Conservation (phyloP, 2,113 vertebrate genomes). For the Syrrhaptes paradoxus region DNA sequence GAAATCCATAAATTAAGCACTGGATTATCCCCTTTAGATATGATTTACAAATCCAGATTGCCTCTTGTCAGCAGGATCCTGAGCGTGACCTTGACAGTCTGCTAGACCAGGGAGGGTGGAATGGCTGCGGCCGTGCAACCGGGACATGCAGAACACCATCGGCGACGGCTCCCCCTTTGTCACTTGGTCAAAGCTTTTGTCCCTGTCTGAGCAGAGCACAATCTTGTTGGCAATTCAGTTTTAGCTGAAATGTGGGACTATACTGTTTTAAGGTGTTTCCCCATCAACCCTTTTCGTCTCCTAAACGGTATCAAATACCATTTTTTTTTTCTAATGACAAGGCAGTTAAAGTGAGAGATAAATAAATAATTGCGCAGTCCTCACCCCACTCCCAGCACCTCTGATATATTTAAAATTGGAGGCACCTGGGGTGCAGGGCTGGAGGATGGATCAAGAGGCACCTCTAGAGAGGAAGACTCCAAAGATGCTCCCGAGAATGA, state of each 20-base stretch:
- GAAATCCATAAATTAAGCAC: neutral
- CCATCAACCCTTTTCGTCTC: neutral
- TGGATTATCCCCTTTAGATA: neutral
- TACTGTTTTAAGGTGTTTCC: neutral
- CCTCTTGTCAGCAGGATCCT: neutral
- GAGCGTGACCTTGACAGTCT: neutral
- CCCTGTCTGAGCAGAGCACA: fast-evolving
- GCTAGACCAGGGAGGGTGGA: neutral
- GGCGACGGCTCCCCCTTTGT: fast-evolving
- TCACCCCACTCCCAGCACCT: neutral
- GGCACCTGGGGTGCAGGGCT: neutral
- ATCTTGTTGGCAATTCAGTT: neutral
- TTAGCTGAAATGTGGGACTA: neutral
- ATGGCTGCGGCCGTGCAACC: fast-evolving
- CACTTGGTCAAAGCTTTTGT: no score
- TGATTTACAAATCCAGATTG: neutral
- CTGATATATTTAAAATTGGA: fast-evolving
- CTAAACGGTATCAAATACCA: neutral
- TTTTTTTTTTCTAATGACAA: neutral
- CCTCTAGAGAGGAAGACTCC: neutral
- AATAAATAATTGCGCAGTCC: neutral
- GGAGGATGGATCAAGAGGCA: neutral
- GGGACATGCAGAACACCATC: fast-evolving
- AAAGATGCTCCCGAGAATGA: neutral
- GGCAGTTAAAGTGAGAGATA: neutral